Conservation (phyloP, 2,113 vertebrate genomes). For the Megaleporinus macrocephalus region DNA sequence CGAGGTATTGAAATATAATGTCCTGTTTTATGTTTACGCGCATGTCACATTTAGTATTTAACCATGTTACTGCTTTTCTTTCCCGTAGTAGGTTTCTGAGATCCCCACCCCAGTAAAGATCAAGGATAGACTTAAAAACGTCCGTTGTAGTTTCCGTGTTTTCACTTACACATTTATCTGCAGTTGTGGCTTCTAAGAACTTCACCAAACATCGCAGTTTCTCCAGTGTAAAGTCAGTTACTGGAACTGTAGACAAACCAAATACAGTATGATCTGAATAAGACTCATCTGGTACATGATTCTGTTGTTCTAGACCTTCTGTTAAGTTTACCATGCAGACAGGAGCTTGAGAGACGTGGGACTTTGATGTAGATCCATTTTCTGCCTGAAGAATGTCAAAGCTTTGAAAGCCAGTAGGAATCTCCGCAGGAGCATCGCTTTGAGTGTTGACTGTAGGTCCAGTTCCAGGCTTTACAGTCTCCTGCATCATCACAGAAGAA, state of each 20-base stretch:
- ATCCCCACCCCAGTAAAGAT: constrained; percentile 48
- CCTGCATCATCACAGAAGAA: neutral
- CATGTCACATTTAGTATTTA: too few relatives aligned
- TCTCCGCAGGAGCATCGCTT: too few relatives aligned
- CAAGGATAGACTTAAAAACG: constrained; percentile 7
- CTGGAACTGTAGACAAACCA: constrained; percentile 40
- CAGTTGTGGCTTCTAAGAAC: neutral
- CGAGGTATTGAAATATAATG: constrained; percentile 26
- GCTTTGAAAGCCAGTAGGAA: neutral
- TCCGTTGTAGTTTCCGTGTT: neutral
- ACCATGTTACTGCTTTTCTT: neutral
- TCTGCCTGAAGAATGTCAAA: neutral
- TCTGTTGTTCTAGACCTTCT: neutral
- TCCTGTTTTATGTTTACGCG: neutral
- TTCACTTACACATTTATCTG: neutral
- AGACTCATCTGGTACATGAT: neutral
- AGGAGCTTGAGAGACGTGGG: neutral
- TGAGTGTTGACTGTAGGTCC: neutral
- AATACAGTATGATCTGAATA: neutral
- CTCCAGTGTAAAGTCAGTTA: constrained; percentile 22
- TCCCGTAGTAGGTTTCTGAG: neutral
- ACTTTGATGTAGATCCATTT: neutral
- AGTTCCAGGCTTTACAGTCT: neutral
- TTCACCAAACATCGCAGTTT: constrained; percentile 26
- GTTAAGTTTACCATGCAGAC: neutral